phyloP scores from a whole-genome alignment of 1,140 invertebrate genomes.

The Cheumatopsyche charites region DNA sequence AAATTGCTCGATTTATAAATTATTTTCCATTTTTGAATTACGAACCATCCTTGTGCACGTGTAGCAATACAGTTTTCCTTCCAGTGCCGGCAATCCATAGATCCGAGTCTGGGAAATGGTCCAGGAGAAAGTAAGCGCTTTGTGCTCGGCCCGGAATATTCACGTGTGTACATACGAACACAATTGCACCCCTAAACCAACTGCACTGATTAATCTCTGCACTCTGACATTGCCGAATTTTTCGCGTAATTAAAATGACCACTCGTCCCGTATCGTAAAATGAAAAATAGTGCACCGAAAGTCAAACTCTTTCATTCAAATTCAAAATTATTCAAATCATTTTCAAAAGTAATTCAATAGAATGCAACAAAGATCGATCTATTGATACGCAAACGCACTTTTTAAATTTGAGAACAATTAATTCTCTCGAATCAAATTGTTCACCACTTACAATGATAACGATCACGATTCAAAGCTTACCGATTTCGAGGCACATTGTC shows the following conservation, averaged over 20 bases:
- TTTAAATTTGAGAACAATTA: too few relatives aligned
- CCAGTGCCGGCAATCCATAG: slow-evolving; percentile 41
- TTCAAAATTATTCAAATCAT: too few relatives aligned
- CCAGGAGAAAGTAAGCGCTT: slow-evolving; percentile 40
- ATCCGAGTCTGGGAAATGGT: slow-evolving; percentile 38
- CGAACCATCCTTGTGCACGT: slow-evolving; percentile 18
- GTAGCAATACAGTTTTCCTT: slow-evolving; percentile 45
- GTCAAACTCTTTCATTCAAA: background rate
- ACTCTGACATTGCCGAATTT: slow-evolving; percentile 4
- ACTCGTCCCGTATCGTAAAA: background rate
- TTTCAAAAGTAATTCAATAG: too few relatives aligned
- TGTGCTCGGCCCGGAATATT: slow-evolving; percentile 38
- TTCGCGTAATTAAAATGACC: slow-evolving; percentile 13
- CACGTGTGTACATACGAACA: background rate
- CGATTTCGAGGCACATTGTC: too few relatives aligned
- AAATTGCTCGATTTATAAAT: too few relatives aligned
- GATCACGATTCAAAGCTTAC: too few relatives aligned
- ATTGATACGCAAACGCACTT: too few relatives aligned
- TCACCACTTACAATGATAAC: too few relatives aligned
- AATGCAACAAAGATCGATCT: too few relatives aligned
- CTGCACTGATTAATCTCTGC: slow-evolving; percentile 9
- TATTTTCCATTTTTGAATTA: background rate
- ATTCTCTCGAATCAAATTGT: too few relatives aligned
- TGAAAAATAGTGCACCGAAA: background rate
- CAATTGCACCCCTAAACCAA: slow-evolving; percentile 11